Conservation (phyloP, 30 jellyfish, hydroid and myxozoan genomes). For the Nemopilema nomurai region DNA sequence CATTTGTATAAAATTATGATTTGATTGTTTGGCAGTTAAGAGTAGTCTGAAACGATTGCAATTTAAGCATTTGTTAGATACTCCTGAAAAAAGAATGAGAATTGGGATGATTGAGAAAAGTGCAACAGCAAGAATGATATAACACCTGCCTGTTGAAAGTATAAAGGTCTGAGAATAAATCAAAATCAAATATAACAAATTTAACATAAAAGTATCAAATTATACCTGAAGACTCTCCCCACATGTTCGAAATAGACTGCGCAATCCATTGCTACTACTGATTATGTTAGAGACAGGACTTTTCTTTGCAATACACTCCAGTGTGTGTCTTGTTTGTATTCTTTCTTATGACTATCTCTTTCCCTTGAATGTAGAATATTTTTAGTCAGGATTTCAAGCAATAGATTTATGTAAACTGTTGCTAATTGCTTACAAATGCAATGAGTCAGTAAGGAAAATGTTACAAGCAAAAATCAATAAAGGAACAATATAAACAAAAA, state of each 20-base stretch:
- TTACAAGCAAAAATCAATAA: too few species aligned
- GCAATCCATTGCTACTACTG: conserved; percentile 76
- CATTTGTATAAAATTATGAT: too few species aligned
- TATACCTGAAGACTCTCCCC: conserved; percentile 69
- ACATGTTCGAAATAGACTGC: conserved; percentile 69
- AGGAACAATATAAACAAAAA: too few species aligned
- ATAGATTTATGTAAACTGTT: too few species aligned
- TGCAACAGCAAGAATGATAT: too few species aligned
- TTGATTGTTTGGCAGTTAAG: too few species aligned
- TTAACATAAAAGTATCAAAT: neutral
- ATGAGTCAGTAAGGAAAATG: neutral
- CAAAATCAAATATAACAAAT: neutral
- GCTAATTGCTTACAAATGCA: neutral
- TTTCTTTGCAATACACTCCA: conserved; percentile 55
- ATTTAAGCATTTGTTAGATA: too few species aligned
- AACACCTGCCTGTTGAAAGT: too few species aligned
- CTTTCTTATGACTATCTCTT: conserved; percentile 63
- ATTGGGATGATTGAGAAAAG: too few species aligned
- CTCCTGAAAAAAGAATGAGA: too few species aligned
- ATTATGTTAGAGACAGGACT: conserved; percentile 69
- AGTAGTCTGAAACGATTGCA: too few species aligned
- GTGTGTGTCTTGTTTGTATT: conserved; percentile 50
- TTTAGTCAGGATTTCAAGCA: too few species aligned
- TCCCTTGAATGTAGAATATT: conserved; percentile 28
- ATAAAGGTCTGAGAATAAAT: neutral